These are phyloP conservation scores for Zoanthus sansibaricus DNA, from an alignment of 92 coral and sea anemone species.

Conservation along the genomic window DNA sequence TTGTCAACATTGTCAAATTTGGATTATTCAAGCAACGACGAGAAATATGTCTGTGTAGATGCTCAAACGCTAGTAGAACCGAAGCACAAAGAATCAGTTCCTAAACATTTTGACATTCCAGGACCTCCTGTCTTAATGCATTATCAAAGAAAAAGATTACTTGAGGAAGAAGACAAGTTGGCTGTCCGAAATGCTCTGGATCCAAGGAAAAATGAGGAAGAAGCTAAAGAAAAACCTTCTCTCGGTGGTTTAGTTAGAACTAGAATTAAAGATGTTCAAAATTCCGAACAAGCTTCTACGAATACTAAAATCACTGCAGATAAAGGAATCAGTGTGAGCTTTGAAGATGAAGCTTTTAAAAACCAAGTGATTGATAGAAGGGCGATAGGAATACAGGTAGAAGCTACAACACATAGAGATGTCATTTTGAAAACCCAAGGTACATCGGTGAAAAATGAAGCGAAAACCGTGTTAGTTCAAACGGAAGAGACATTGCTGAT, in stretches of 20 bases:
- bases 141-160: slow-evolving; percentile 28
- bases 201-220: slow-evolving; percentile 1
- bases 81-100: not conserved
- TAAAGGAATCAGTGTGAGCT: slow-evolving; percentile 51
- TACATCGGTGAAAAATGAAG: not conserved
- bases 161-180: slow-evolving; percentile 41
- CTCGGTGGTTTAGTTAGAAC: not conserved
- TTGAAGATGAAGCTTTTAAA: slow-evolving; percentile 29
- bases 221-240: not conserved
- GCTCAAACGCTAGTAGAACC: slow-evolving; percentile 34
- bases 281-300: not conserved
- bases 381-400: slow-evolving; percentile 72
- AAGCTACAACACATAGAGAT: slow-evolving; percentile 3
- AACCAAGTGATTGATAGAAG: slow-evolving; percentile 13
- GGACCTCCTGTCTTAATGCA: slow-evolving; percentile 32
- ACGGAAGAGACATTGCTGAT: slow-evolving; percentile 22
- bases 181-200: slow-evolving; percentile 2
- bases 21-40: slow-evolving; percentile 72
- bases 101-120: slow-evolving; percentile 31
- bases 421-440: slow-evolving; percentile 10
- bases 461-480: slow-evolving; percentile 33
- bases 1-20: slow-evolving; percentile 84
- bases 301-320: slow-evolving; percentile 47
- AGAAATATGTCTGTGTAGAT: slow-evolving; percentile 67
- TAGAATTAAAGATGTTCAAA: not conserved